A percentile compares a stretch with the other conserved stretches of the same genome.
Conservation (phyloP, 1,140 invertebrate species). For the Neodiprion virginianus region DNA sequence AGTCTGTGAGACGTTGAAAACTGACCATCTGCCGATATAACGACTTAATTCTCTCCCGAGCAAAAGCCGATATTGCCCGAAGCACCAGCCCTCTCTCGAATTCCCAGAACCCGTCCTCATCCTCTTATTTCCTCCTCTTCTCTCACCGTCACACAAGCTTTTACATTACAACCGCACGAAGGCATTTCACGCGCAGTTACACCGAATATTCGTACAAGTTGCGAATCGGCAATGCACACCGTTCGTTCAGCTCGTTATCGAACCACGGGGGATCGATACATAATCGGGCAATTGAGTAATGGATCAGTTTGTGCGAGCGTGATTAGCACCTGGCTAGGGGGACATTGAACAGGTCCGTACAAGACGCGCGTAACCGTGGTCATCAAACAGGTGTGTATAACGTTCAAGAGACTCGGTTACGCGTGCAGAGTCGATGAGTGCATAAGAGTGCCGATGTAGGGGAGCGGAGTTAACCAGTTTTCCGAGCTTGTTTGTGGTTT, state of each 20-base stretch:
- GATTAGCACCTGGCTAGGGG: too few relatives aligned
- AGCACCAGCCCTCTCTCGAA: neutral
- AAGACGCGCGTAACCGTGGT: too few relatives aligned
- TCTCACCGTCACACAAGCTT: neutral
- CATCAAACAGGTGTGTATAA: too few relatives aligned
- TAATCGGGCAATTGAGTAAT: neutral
- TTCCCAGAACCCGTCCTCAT: neutral
- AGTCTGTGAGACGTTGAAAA: slow-evolving; percentile 21
- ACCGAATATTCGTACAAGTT: neutral
- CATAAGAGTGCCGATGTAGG: too few relatives aligned
- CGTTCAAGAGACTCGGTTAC: too few relatives aligned
- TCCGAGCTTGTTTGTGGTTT: slow-evolving; percentile 14
- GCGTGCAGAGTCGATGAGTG: too few relatives aligned
- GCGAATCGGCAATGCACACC: neutral
- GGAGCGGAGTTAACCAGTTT: neutral
- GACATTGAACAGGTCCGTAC: too few relatives aligned
- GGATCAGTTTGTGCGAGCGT: neutral
- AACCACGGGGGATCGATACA: too few relatives aligned
- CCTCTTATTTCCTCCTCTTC: neutral
- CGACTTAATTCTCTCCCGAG: slow-evolving; percentile 51
- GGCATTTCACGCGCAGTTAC: too few relatives aligned
- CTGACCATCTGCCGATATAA: slow-evolving; percentile 58
- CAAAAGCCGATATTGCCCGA: neutral
- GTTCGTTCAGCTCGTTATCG: too few relatives aligned
- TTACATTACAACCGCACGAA: too few relatives aligned